Evolutionary conservation across 2,888 invertebrate species (phyloP), one percentile per base, ranked within the genome.

Genomic region (Mythimna ferrago): DNA sequence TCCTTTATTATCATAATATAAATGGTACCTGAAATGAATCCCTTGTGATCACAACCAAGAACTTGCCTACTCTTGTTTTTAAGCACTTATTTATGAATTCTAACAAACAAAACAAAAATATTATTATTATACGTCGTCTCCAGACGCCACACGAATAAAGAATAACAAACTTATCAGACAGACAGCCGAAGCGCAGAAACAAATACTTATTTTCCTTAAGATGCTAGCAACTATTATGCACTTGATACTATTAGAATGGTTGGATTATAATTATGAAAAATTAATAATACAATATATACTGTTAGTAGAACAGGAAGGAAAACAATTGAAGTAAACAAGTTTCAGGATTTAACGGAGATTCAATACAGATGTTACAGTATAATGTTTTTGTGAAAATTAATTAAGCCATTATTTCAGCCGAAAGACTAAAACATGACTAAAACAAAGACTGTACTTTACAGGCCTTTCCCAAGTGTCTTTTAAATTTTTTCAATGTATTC

Each of bases 41-140:
- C 26, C 9, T 62, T 73, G 38, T 38, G 16, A 44, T n/a, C 38
- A 73, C 35, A 63, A 54, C 14, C n/a, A 56, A 35, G 21, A 51
- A 4, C 10, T 2, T 2, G 35, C 21, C 21, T 14, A 21, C 21
- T 61, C 6, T n/a, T 35, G 11, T 9, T 5, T 48, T 48, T 16
- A 48, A 48, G 16, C 16, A 3, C 9, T 16, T 48, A 48, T 6
- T 16, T 48, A 48, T 48, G 9, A 48, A 6, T 48, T 48, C 16
- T 48, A 9, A 16, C 1, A 48, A 48, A 48, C 48, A 48, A 48
- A 48, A 48, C 38, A 38, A 48, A 48, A 6, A 16, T 48, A 48
- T 48, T 48, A 48, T 51, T 51, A 51, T 4, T 6, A 19, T 26
- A 73, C 35, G 62, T 48, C 48, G 11, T 26, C 6, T 32, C n/a